Evolutionary conservation across 2,888 invertebrate genomes (phyloP), one percentile per base, ranked within the genome.

Genomic region (Eudemis profundana): DNA sequence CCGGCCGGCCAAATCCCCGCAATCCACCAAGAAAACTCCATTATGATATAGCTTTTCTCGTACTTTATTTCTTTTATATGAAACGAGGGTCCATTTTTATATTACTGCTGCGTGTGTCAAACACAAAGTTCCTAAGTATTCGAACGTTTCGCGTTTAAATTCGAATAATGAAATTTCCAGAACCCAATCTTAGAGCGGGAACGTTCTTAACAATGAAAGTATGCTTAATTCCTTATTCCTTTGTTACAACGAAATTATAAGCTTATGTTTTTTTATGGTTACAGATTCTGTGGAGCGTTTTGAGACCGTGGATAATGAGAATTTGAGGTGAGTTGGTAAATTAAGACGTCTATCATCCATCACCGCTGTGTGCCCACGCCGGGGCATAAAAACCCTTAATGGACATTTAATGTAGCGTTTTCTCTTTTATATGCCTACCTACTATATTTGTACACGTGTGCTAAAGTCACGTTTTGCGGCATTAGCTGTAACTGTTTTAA

Each of bases 301-400:
- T 72, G 69, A 69, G 75, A 67, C 69, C 74, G 68, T 72, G 72
- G 66, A 72, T 76, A 77, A 77, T 78, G 78, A 81, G 76, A 72
- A 85, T 85, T 87, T 89, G 86, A 90, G 88, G 89, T 89, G 73
- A 83, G 86, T 78, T 61, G 70, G 69, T 72, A 74, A 77, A 77
- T 75, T 75, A 75, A 71, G 65, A 67, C 68, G 68, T 73, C 72
- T 70, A 74, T 72, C 74, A 72, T 72, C 69, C 67, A 69, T 70
- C 70, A 71, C 60, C 57, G 60, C 21, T 49, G 57, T 61, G 61
- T 50, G 51, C 59, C 60, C 67, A 38, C 69, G 66, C 61, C 56
- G 40, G 17, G 51, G 40, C 40, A 59, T 27, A 68, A 66, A 72
- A 71, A 72, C 66, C 72, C 76, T 73, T 79, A 80, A 81, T 80